Conservation (phyloP, 2,797 vertebrate genomes). For the Syngnathus rostellatus region DNA sequence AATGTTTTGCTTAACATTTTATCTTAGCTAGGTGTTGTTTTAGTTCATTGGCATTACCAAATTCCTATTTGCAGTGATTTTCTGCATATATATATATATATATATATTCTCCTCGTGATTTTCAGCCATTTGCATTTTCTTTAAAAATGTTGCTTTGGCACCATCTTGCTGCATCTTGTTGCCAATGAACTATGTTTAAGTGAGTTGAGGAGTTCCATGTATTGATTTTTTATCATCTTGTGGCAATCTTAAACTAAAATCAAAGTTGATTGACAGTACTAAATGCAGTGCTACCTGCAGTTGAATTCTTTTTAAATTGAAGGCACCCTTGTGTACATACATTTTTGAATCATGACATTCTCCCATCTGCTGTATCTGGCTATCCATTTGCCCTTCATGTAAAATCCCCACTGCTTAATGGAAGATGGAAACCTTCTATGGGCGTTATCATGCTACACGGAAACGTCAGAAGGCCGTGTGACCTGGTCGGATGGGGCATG, state of each 20-base stretch:
- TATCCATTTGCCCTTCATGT: slow-evolving; percentile 8
- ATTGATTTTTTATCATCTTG: no score
- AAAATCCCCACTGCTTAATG: slow-evolving; percentile 26
- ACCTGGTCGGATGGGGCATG: slow-evolving; percentile 18
- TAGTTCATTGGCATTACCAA: no score
- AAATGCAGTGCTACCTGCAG: not conserved
- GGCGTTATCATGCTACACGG: slow-evolving; percentile 32
- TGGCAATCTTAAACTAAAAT: not conserved
- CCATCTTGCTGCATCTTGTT: no score
- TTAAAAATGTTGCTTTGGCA: no score
- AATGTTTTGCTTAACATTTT: not conserved
- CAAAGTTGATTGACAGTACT: no score
- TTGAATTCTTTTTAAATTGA: not conserved
- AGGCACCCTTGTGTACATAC: not conserved
- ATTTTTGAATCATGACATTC: not conserved
- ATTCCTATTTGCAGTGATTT: no score
- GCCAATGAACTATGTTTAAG: no score
- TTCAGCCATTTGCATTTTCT: no score
- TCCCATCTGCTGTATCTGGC: not conserved
- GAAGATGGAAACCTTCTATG: slow-evolving; percentile 45
- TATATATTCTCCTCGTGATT: no score
- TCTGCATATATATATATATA: no score
- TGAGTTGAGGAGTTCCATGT: not conserved
- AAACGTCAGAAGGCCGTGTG: slow-evolving; percentile 16
- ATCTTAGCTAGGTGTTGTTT: no score